These are phyloP conservation scores for Rhinopomastus cyanomelas DNA, from an alignment of 2,113 vertebrate species.

Conservation along the genomic window DNA sequence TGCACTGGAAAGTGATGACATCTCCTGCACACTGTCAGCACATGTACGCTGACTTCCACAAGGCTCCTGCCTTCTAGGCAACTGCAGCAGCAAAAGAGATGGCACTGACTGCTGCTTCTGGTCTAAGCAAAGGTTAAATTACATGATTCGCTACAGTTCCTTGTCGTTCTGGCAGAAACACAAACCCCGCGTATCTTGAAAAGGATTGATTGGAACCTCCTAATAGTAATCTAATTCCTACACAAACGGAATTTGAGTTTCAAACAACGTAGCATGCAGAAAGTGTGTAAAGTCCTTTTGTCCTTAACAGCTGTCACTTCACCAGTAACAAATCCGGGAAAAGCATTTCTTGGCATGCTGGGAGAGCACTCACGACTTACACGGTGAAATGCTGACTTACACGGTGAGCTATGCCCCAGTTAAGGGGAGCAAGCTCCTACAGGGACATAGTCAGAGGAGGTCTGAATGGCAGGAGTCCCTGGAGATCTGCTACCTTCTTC, in stretches of 20 bases:
- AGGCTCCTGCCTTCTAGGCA: background rate
- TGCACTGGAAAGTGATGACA: background rate
- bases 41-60: background rate
- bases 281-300: background rate
- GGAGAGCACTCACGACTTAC: background rate
- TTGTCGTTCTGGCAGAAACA: background rate
- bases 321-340: slow-evolving; percentile 1
- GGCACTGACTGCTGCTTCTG: background rate
- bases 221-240: background rate
- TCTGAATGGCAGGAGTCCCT: background rate
- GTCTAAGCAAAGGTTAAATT: background rate
- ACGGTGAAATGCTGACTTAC: background rate
- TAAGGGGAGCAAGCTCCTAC: background rate
- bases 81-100: background rate
- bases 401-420: background rate
- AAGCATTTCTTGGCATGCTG: background rate
- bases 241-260: background rate
- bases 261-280: background rate
- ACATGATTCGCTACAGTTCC: background rate
- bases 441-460: background rate
- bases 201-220: background rate
- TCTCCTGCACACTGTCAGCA: background rate
- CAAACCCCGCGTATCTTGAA: background rate
- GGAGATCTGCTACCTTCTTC: background rate
- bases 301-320: slow-evolving; percentile 2